A percentile compares a stretch with the other conserved stretches of the same genome.
Evolutionary conservation across 2,888 invertebrate genomes (phyloP).

Genomic region (Chrysina gloriosa): DNA sequence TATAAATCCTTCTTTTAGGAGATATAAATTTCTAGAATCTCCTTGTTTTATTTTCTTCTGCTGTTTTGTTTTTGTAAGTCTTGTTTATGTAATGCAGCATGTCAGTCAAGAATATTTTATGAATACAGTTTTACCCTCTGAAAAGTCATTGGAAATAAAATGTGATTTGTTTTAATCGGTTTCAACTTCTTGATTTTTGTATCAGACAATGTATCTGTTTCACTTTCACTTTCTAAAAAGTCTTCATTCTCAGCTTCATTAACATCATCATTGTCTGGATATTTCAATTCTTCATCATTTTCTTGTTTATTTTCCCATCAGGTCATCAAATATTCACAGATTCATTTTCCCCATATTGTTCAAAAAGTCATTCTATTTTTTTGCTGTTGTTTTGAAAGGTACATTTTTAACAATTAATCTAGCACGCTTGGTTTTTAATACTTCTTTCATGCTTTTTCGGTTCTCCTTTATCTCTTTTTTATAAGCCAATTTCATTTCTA

Average conservation of each 20-base stretch:
- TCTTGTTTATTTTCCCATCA: conserved; percentile 74
- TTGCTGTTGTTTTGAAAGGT: conserved; percentile 82
- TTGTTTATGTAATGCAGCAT: conserved; percentile 79
- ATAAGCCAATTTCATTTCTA: conserved; percentile 38
- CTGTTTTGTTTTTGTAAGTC: conserved; percentile 70
- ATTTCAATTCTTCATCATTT: conserved; percentile 18
- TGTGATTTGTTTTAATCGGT: conserved; percentile 43
- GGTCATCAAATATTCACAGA: conserved; percentile 82
- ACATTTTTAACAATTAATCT: conserved; percentile 78
- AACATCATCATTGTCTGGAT: conserved; percentile 40
- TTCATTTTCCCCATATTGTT: conserved; percentile 79
- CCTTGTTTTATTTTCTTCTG: conserved; percentile 70
- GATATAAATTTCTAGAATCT: conserved; percentile 91
- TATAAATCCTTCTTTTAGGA: conserved; percentile 95
- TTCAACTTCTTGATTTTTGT: conserved; percentile 47
- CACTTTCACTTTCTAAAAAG: conserved; percentile 51
- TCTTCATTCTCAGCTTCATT: conserved; percentile 42
- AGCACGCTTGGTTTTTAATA: conserved; percentile 67
- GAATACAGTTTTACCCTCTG: conserved; percentile 92
- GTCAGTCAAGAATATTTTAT: conserved; percentile 81
- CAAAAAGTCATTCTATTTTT: conserved; percentile 79
- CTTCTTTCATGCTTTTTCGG: conserved; percentile 53
- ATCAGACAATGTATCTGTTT: conserved; percentile 53
- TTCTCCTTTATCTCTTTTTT: conserved; percentile 41
- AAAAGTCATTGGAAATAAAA: conserved; percentile 77